A percentile compares a stretch with the other conserved stretches of the same genome.
phyloP scores from a whole-genome alignment of 2,888 invertebrate genomes.

The Amphipoea oculea region DNA sequence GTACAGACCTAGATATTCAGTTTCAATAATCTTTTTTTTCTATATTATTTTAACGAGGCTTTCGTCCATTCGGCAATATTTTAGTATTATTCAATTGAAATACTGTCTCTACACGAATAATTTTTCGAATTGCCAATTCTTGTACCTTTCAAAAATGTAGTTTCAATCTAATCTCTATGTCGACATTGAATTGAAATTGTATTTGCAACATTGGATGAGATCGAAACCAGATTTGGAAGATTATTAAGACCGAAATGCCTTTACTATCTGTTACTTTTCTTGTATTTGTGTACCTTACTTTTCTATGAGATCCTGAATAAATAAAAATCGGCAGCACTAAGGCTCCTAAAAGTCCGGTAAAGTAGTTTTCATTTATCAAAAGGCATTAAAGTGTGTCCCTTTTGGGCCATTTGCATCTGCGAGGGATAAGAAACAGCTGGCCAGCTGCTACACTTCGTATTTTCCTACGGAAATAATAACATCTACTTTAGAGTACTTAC shows the following conservation, averaged over 20 bases:
- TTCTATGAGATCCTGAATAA: conserved; percentile 8
- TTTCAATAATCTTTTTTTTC: conserved; percentile 9
- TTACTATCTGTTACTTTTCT: neutral
- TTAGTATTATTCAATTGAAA: neutral
- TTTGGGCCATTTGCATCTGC: conserved; percentile 31
- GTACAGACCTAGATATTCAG: conserved; percentile 1
- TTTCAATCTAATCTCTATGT: neutral
- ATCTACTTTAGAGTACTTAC: conserved; percentile 2
- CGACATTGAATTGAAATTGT: neutral
- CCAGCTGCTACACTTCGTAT: conserved; percentile 2
- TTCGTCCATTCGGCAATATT: neutral
- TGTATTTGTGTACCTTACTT: neutral
- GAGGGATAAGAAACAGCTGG: conserved; percentile 4
- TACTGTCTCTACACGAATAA: neutral
- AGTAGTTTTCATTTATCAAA: conserved; percentile 41
- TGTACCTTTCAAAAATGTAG: neutral
- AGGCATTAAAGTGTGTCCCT: conserved; percentile 34
- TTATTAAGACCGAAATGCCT: neutral
- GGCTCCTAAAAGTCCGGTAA: neutral
- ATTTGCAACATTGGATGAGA: neutral
- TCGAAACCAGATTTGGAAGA: neutral
- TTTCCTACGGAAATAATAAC: conserved; percentile 10
- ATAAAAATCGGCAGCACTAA: conserved; percentile 6
- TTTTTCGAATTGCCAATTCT: neutral
- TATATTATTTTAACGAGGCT: neutral